Conservation (phyloP, 2,797 vertebrate species). For the Chelidonichthys spinosus region DNA sequence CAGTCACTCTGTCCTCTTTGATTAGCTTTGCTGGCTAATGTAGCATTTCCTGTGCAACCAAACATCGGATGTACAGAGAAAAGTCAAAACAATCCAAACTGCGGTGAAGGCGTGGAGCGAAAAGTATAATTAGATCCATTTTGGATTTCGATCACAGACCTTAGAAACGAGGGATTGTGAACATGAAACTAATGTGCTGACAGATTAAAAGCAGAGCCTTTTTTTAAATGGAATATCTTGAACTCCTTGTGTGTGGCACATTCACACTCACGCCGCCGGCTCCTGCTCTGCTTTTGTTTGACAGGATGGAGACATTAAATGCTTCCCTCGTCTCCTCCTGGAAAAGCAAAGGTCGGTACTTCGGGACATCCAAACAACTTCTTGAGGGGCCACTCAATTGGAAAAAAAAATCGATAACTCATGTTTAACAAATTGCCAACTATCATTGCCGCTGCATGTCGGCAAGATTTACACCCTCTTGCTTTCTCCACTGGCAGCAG, state of each 20-base stretch:
- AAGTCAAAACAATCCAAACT: constrained; percentile 57
- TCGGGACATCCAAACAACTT: constrained; percentile 35
- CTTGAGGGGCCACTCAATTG: constrained; percentile 14
- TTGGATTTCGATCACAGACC: constrained; percentile 1
- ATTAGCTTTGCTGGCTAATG: constrained; percentile 80
- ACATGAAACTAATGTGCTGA: constrained; percentile 1
- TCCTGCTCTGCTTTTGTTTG: constrained; percentile 34
- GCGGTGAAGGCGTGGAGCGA: constrained; percentile 8
- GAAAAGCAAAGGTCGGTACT: constrained; percentile 12
- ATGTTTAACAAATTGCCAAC: constrained; percentile 25
- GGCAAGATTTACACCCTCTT: constrained; percentile 2
- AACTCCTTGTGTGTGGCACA: constrained; percentile 1
- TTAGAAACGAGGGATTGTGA: constrained; percentile 13
- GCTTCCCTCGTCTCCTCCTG: constrained; percentile 5
- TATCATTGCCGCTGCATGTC: constrained; percentile 9
- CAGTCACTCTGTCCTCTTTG: constrained; percentile 67
- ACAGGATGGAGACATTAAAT: constrained; percentile 42
- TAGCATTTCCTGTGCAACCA: constrained; percentile 78
- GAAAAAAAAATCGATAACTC: constrained; percentile 17
- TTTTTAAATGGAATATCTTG: constrained; percentile 9
- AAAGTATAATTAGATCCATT: neutral
- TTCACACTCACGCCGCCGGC: neutral
- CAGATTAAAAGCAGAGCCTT: neutral
- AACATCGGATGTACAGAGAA: constrained; percentile 69
- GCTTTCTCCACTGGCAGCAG: constrained; percentile 34